Conservation (phyloP, 1,140 invertebrate genomes). For the Magallana gigas region DNA sequence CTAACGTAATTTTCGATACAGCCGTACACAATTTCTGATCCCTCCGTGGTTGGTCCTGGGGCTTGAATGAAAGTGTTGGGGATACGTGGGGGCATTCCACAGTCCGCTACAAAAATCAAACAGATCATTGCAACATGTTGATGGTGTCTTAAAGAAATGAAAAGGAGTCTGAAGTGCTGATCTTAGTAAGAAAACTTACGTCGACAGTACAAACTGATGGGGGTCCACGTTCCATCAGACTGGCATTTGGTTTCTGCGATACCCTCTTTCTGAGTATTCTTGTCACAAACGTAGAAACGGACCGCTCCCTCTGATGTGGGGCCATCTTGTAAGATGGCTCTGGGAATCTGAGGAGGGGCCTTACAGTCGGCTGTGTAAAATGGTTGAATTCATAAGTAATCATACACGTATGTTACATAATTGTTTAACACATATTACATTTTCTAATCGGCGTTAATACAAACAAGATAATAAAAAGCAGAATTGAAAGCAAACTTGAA, state of each 20-base stretch:
- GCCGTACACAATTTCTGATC: neutral
- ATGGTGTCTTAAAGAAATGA: no score
- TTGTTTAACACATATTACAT: no score
- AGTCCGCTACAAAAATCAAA: neutral
- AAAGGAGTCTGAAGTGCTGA: no score
- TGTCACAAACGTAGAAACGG: slow-evolving; percentile 11
- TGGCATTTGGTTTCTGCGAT: neutral
- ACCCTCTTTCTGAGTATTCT: neutral
- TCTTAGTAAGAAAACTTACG: neutral
- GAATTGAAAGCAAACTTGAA: no score
- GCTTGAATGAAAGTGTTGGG: neutral
- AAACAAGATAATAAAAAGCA: no score
- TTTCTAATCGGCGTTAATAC: no score
- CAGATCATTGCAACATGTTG: no score
- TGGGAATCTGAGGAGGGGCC: neutral
- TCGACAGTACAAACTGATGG: slow-evolving; percentile 3
- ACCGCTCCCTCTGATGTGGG: neutral
- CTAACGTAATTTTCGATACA: neutral
- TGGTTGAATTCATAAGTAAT: no score
- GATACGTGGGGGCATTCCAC: neutral
- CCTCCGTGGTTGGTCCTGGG: slow-evolving; percentile 14
- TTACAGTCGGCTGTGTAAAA: slow-evolving; percentile 1
- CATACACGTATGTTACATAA: no score
- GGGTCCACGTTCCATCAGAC: slow-evolving; percentile 27
- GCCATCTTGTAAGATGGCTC: neutral